Evolutionary conservation across 1,140 invertebrate genomes (phyloP).

Genomic region (Zaprionus africanus): DNA sequence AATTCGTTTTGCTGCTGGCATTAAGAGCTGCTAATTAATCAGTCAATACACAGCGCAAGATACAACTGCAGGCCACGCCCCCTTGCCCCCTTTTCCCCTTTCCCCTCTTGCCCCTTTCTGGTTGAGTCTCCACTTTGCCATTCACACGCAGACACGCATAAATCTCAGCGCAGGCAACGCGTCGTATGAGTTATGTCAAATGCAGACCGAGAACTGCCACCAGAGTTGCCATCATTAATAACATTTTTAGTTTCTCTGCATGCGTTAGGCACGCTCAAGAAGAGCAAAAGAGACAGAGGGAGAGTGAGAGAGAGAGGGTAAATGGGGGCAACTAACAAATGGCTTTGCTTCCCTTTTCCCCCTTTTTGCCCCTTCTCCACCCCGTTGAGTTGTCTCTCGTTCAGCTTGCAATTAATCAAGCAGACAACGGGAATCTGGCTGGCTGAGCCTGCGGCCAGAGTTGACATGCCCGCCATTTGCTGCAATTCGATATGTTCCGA

Average conservation of each 20-base stretch:
- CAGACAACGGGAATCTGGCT: slow-evolving; percentile 73
- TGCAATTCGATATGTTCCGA: slow-evolving; percentile 40
- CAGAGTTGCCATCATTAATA: slow-evolving; percentile 70
- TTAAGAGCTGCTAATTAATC: slow-evolving; percentile 77
- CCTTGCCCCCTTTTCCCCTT: neutral
- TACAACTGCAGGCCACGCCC: slow-evolving; percentile 12
- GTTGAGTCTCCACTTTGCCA: neutral
- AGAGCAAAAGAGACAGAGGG: neutral
- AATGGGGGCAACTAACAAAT: slow-evolving; percentile 47
- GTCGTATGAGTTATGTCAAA: slow-evolving; percentile 78
- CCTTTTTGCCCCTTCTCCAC: neutral
- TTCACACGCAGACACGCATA: slow-evolving; percentile 44
- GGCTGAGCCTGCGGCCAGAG: slow-evolving; percentile 34
- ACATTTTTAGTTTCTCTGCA: slow-evolving; percentile 72
- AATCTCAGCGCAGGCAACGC: slow-evolving; percentile 69
- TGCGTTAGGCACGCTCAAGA: slow-evolving; percentile 1
- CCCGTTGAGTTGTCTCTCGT: slow-evolving; percentile 13
- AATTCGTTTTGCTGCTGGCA: slow-evolving; percentile 52
- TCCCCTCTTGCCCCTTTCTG: too few species aligned
- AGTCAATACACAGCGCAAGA: slow-evolving; percentile 41
- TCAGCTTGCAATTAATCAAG: slow-evolving; percentile 73
- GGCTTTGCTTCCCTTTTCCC: slow-evolving; percentile 14
- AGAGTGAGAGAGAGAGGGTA: neutral
- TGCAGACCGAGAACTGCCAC: slow-evolving; percentile 63
- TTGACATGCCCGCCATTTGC: slow-evolving; percentile 35